Evolutionary conservation across 2,113 vertebrate species (phyloP).

Genomic region (Calyptomena viridis): DNA sequence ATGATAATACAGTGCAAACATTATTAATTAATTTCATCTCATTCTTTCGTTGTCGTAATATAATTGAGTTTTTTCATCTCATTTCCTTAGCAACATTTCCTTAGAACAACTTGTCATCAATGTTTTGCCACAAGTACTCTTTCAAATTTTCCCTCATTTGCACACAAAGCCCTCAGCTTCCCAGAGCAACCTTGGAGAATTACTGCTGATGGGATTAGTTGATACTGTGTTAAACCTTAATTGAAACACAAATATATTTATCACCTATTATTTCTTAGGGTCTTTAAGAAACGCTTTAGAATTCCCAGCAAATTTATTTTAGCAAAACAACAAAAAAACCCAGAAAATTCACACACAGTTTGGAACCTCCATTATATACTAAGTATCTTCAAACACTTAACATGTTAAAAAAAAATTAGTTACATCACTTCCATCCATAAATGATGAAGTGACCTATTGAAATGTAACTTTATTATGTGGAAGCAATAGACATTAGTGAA

Average conservation of each 20-base stretch:
- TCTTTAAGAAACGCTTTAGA: neutral
- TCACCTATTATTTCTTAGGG: neutral
- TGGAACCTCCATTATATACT: neutral
- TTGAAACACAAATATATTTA: neutral
- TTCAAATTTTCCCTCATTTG: neutral
- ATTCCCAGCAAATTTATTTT: neutral
- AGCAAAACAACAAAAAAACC: neutral
- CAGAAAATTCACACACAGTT: neutral
- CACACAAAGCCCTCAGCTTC: neutral
- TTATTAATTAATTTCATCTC: neutral
- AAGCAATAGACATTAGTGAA: neutral
- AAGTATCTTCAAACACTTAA: neutral
- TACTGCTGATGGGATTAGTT: neutral
- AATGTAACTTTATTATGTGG: neutral
- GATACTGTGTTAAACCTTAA: neutral
- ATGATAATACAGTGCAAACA: neutral
- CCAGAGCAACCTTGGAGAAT: neutral
- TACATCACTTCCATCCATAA: neutral
- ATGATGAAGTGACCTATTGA: neutral
- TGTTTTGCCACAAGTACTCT: neutral
- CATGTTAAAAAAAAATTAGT: neutral
- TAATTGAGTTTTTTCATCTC: neutral
- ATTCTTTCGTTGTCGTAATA: neutral
- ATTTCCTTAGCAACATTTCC: neutral
- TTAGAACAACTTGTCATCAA: neutral